Percentiles rank a stretch among this genome's conserved stretches.
Evolutionary conservation across 2,888 invertebrate species (phyloP).

Genomic region (Trichogramma evanescens): DNA sequence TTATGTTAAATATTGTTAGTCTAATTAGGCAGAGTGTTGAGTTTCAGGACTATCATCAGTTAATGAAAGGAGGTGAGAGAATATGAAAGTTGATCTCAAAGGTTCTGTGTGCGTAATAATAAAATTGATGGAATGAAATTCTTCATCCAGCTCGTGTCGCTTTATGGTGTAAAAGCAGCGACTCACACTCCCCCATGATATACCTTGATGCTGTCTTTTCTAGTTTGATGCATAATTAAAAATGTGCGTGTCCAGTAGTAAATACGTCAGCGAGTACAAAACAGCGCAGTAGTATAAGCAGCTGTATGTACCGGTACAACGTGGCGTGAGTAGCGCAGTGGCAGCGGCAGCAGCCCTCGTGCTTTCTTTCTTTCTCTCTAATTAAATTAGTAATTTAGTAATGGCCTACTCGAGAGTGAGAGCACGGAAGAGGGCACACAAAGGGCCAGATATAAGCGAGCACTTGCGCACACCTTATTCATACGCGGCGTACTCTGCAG

Average conservation of each 20-base stretch:
- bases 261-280: too few species aligned
- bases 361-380: background rate
- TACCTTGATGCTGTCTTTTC: too few species aligned
- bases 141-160: background rate
- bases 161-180: background rate
- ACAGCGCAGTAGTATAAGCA: background rate
- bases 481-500: background rate
- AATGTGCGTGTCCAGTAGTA: slow-evolving; percentile 4
- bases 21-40: too few species aligned
- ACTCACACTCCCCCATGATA: slow-evolving; percentile 8
- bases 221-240: slow-evolving; percentile 13
- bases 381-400: slow-evolving; percentile 24
- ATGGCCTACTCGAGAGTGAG: slow-evolving; percentile 14
- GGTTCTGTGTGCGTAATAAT: background rate
- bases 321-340: background rate
- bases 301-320: background rate
- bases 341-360: background rate
- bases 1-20: too few species aligned
- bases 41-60: too few species aligned
- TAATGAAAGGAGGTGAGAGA: too few species aligned
- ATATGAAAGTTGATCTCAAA: too few species aligned
- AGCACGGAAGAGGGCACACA: background rate
- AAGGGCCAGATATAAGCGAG: slow-evolving; percentile 1
- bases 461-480: background rate
- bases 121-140: slow-evolving; percentile 16